Conservation (phyloP, 2,888 invertebrate genomes). For the Tenthredo scrophulariae region DNA sequence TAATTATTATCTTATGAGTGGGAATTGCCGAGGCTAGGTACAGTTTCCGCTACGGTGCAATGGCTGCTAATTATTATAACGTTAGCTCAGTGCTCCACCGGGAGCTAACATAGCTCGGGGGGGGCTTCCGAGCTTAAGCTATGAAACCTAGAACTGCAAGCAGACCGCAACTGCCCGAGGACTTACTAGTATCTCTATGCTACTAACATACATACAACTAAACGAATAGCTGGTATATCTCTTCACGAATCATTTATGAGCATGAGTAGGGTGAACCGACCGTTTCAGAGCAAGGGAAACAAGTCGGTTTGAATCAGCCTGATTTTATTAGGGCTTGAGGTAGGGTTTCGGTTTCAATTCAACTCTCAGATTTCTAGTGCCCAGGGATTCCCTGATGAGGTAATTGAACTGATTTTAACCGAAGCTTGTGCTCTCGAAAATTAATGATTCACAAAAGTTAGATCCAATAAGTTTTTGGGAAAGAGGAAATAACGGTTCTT, state of each 20-base stretch:
- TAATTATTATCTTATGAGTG: constrained; percentile 15
- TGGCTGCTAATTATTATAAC: constrained; percentile 48
- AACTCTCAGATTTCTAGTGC: background rate
- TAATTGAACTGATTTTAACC: background rate
- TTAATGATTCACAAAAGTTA: background rate
- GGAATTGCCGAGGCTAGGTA: background rate
- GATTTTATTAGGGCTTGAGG: constrained; percentile 28
- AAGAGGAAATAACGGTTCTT: background rate
- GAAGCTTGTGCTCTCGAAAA: background rate
- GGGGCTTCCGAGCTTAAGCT: background rate
- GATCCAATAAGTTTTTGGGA: background rate
- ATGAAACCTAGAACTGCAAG: constrained; percentile 36
- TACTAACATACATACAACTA: background rate
- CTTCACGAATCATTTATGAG: constrained; percentile 50
- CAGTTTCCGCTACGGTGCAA: constrained; percentile 5
- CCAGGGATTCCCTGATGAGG: background rate
- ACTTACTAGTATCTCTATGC: background rate
- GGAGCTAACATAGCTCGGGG: constrained; percentile 28
- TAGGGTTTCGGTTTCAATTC: constrained; percentile 8
- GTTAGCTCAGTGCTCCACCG: background rate
- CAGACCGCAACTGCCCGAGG: constrained; percentile 37
- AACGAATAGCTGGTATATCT: background rate
- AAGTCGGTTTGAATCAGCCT: background rate
- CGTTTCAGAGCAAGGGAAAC: background rate
- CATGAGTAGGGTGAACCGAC: background rate